These are phyloP conservation scores for Eulemur rufifrons DNA, from an alignment of 2,113 vertebrate species.

Conservation along the genomic window DNA sequence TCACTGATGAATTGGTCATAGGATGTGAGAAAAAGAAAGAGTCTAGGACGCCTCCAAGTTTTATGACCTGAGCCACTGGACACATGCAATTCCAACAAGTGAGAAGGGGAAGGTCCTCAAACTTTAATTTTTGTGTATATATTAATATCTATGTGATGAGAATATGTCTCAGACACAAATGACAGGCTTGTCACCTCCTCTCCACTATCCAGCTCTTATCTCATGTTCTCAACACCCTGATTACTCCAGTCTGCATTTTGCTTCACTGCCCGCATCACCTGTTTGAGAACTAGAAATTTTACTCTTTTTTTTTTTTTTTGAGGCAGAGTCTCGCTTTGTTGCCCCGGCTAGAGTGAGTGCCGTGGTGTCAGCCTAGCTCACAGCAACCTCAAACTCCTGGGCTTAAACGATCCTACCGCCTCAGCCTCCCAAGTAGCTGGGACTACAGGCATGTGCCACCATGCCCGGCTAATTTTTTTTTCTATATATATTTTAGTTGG, in stretches of 20 bases:
- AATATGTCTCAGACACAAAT: not conserved
- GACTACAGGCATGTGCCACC: too few species aligned
- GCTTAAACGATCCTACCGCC: too few species aligned
- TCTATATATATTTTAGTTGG: too few species aligned
- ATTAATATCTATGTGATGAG: not conserved
- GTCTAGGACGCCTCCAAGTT: not conserved
- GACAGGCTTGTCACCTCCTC: not conserved
- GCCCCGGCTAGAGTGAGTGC: too few species aligned
- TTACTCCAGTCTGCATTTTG: not conserved
- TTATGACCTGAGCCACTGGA: not conserved
- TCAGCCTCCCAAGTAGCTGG: too few species aligned
- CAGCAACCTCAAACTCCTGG: too few species aligned
- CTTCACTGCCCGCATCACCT: not conserved
- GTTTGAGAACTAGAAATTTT: not conserved
- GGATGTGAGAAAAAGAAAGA: not conserved
- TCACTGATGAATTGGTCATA: not conserved
- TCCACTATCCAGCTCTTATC: not conserved
- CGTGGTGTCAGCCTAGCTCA: too few species aligned
- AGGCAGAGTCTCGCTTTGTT: too few species aligned
- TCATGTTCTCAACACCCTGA: not conserved
- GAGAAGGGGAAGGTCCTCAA: not conserved
- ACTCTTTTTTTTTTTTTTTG: not conserved
- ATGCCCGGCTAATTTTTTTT: too few species aligned
- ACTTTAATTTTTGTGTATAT: not conserved
- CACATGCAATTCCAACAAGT: not conserved